phyloP scores from a whole-genome alignment of 2,888 invertebrate species.

The Euproctis similis region DNA sequence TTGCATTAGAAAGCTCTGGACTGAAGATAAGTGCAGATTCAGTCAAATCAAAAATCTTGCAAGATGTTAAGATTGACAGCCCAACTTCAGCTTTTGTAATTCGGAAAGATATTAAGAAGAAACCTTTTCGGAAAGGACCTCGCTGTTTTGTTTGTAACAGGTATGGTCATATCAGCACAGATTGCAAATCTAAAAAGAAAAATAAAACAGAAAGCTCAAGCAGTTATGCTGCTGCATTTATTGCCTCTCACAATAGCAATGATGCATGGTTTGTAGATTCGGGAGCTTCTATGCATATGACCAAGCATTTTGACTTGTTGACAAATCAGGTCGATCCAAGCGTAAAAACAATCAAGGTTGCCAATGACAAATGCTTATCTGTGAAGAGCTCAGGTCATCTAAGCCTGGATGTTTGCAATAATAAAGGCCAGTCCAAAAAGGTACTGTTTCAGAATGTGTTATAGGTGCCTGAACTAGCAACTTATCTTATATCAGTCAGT shows the following conservation, averaged over 20 bases:
- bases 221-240: conserved; percentile 1
- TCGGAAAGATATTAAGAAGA: background rate
- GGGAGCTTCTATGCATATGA: conserved; percentile 15
- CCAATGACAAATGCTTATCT: conserved; percentile 1
- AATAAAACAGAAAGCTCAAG: background rate
- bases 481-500: background rate
- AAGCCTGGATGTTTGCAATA: background rate
- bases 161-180: background rate
- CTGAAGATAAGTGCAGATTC: conserved; percentile 3
- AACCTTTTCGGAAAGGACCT: conserved; percentile 1
- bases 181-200: conserved; percentile 1
- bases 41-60: conserved; percentile 1
- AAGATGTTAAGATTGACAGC: background rate
- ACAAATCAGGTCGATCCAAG: background rate
- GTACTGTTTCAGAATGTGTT: background rate
- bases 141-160: conserved; percentile 2
- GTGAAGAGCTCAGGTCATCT: background rate
- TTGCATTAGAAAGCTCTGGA: conserved; percentile 10
- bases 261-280: conserved; percentile 12
- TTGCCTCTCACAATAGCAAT: background rate
- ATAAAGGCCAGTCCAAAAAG: background rate
- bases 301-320: conserved; percentile 1
- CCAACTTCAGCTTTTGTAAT: background rate
- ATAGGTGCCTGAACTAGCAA: background rate
- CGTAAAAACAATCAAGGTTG: background rate